These are phyloP conservation scores for Acrocyrtus sp. DNA, from an alignment of 2,888 invertebrate species.

Conservation along the genomic window DNA sequence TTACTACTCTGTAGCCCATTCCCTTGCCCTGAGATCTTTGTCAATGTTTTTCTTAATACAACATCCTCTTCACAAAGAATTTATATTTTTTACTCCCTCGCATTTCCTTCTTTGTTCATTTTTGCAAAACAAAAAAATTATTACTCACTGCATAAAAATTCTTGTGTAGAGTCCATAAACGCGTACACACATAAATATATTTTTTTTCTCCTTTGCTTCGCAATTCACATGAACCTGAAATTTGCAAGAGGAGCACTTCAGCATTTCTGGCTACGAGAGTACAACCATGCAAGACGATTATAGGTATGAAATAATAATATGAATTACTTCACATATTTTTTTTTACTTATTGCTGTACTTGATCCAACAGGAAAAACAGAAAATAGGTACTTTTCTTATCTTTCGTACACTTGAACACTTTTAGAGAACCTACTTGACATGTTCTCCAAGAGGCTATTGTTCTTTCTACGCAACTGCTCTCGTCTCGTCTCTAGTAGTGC, in stretches of 20 bases:
- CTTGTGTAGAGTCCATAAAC: no score
- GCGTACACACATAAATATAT: no score
- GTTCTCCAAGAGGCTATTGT: constrained; percentile 16
- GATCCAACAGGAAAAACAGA: constrained; percentile 15
- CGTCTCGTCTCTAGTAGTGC: no score
- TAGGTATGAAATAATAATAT: background rate
- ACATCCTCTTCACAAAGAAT: background rate
- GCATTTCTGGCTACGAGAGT: no score
- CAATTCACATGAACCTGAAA: background rate
- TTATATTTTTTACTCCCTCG: background rate
- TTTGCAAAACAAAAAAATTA: background rate
- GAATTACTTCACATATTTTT: constrained; percentile 1
- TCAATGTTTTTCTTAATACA: background rate
- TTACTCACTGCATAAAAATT: background rate
- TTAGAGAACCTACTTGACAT: no score
- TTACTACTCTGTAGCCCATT: background rate
- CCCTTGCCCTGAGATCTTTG: background rate
- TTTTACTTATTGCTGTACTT: background rate
- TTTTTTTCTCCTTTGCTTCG: no score
- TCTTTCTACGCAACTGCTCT: constrained; percentile 2
- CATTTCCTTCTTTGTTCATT: background rate
- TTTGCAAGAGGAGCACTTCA: no score
- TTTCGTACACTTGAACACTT: no score
- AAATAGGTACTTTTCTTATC: background rate
- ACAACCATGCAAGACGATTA: no score